phyloP scores from a whole-genome alignment of 2,113 vertebrate species.

The Eulacestoma nigropectus region DNA sequence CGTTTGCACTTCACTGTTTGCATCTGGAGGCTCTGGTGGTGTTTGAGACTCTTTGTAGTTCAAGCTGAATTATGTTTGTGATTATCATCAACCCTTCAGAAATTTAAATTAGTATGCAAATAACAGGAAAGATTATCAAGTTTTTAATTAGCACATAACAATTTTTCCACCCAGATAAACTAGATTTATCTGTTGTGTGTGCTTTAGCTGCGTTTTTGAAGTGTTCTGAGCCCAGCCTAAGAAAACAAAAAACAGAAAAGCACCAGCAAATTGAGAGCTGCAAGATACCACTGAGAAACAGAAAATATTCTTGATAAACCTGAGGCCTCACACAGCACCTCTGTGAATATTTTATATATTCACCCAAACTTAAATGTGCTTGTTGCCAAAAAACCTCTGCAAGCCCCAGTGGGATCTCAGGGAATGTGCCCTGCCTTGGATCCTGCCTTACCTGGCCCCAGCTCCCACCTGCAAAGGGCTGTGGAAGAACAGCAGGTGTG shows the following conservation, averaged over 20 bases:
- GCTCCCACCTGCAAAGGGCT: background rate
- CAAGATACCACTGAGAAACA: background rate
- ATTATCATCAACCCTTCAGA: slow-evolving; percentile 20
- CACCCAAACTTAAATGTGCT: background rate
- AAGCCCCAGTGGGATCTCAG: background rate
- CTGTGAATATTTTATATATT: background rate
- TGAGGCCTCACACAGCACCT: background rate
- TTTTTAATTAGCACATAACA: slow-evolving; percentile 12
- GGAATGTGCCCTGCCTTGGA: background rate
- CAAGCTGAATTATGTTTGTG: background rate
- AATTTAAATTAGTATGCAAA: slow-evolving; percentile 19
- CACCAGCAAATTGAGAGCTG: background rate
- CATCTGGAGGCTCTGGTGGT: background rate
- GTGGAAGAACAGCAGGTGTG: background rate
- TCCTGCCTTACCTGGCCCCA: background rate
- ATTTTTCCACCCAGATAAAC: background rate
- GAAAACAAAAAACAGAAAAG: background rate
- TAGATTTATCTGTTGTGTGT: background rate
- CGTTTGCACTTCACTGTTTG: background rate
- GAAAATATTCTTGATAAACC: background rate
- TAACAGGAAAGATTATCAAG: background rate
- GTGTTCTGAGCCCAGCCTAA: background rate
- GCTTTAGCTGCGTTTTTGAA: background rate
- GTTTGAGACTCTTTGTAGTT: background rate
- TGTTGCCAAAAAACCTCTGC: background rate